Evolutionary conservation across 2,888 invertebrate species (phyloP).

Genomic region (Hemithea aestivaria): DNA sequence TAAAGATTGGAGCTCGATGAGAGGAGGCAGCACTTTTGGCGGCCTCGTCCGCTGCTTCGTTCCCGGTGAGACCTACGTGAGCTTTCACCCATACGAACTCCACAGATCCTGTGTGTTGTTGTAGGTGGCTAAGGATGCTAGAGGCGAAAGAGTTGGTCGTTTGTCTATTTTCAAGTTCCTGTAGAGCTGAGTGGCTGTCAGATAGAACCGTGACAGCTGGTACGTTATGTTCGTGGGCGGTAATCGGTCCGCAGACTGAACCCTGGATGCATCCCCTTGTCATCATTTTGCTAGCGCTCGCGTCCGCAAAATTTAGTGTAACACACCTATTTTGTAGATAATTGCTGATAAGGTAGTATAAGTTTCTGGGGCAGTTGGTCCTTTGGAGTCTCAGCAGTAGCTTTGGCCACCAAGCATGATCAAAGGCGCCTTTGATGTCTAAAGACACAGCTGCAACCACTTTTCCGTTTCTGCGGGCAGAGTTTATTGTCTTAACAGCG

Average conservation of each 20-base stretch:
- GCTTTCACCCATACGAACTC: too few species aligned
- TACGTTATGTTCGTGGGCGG: too few species aligned
- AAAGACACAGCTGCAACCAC: constrained; percentile 16
- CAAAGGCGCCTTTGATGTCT: constrained; percentile 24
- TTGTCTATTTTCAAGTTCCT: too few species aligned
- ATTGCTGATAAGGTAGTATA: constrained; percentile 16
- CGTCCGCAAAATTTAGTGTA: constrained; percentile 11
- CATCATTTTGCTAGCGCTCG: constrained; percentile 9
- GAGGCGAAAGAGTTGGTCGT: too few species aligned
- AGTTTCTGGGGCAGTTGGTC: constrained; percentile 21
- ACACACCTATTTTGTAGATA: constrained; percentile 20
- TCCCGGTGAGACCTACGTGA: too few species aligned
- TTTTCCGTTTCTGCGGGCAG: background rate
- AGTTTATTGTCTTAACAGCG: constrained; percentile 8
- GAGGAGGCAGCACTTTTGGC: too few species aligned
- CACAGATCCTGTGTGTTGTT: too few species aligned
- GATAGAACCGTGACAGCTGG: too few species aligned
- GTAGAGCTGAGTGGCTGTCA: too few species aligned
- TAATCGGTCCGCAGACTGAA: constrained; percentile 21
- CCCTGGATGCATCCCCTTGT: constrained; percentile 31
- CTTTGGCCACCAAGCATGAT: constrained; percentile 27
- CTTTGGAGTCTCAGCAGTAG: constrained; percentile 17
- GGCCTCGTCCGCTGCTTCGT: too few species aligned
- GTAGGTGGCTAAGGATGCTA: too few species aligned
- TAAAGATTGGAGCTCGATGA: too few species aligned